A percentile compares a stretch with the other conserved stretches of the same genome.
Evolutionary conservation across 2,113 vertebrate species (phyloP).

Genomic region (Gavia stellata): DNA sequence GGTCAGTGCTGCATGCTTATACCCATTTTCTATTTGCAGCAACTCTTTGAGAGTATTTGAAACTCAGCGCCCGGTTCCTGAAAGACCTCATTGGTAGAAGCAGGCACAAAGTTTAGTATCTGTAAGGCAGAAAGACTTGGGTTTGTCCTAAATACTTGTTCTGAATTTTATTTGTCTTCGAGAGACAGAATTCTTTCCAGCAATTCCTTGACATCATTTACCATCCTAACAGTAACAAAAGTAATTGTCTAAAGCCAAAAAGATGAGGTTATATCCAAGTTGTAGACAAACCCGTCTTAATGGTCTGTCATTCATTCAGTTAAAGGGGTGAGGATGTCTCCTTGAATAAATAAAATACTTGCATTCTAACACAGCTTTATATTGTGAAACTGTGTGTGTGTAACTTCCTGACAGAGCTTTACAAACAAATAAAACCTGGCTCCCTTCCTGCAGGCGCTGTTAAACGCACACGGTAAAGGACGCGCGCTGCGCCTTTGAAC

Average conservation of each 20-base stretch:
- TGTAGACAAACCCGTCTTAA: background rate
- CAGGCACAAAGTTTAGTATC: background rate
- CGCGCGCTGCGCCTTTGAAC: background rate
- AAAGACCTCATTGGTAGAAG: background rate
- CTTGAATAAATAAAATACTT: background rate
- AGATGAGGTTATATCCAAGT: background rate
- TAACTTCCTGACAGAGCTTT: background rate
- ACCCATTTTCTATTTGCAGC: background rate
- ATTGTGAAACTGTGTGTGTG: background rate
- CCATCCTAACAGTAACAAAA: background rate
- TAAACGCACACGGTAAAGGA: background rate
- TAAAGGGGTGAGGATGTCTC: background rate
- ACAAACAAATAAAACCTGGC: background rate
- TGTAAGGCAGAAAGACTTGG: background rate
- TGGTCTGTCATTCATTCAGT: background rate
- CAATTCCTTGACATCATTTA: background rate
- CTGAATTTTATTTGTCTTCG: background rate
- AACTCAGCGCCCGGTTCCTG: background rate
- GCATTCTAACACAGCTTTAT: background rate
- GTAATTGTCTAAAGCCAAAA: background rate
- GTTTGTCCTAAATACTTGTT: background rate
- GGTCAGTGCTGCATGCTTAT: background rate
- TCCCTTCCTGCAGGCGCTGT: background rate
- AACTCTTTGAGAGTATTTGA: background rate
- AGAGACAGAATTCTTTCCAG: background rate